Evolutionary conservation across 2,888 invertebrate species (phyloP).

Genomic region (Meliscaeva auricollis): DNA sequence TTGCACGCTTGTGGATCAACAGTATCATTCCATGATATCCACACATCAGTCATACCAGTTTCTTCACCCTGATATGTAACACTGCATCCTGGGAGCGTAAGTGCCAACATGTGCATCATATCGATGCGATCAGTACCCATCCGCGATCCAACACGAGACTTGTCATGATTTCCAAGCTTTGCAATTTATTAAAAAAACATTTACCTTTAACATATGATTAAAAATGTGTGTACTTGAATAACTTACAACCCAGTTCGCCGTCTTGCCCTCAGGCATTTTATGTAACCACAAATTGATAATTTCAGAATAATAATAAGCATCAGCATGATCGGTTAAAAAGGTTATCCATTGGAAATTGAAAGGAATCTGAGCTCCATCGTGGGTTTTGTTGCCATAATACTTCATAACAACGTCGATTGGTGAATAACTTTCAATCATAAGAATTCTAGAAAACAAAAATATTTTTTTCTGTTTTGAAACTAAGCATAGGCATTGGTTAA

Average conservation of each 20-base stretch:
- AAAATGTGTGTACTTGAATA: constrained; percentile 83
- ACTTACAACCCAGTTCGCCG: constrained; percentile 86
- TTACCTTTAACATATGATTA: not conserved
- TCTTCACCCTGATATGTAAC: constrained; percentile 95
- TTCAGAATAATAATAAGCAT: constrained; percentile 85
- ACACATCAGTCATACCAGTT: constrained; percentile 90
- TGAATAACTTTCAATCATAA: constrained; percentile 88
- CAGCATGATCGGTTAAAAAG: constrained; percentile 85
- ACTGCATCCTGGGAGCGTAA: constrained; percentile 92
- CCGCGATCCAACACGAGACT: constrained; percentile 86
- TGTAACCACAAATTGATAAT: constrained; percentile 86
- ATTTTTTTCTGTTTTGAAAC: not conserved
- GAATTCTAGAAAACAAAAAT: constrained; percentile 80
- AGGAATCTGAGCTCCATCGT: constrained; percentile 72
- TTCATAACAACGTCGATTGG: constrained; percentile 85
- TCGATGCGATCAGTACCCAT: constrained; percentile 88
- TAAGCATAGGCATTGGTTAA: no score
- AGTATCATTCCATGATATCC: constrained; percentile 87
- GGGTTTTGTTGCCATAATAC: constrained; percentile 85
- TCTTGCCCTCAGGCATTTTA: constrained; percentile 86
- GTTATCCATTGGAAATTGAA: constrained; percentile 84
- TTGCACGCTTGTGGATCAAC: constrained; percentile 88
- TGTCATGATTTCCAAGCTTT: constrained; percentile 89
- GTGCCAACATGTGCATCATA: constrained; percentile 90
- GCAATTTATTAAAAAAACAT: not conserved